A percentile compares a stretch with the other conserved stretches of the same genome.
Conservation (phyloP, 2,888 invertebrate genomes). For the Sesamia inferens region DNA sequence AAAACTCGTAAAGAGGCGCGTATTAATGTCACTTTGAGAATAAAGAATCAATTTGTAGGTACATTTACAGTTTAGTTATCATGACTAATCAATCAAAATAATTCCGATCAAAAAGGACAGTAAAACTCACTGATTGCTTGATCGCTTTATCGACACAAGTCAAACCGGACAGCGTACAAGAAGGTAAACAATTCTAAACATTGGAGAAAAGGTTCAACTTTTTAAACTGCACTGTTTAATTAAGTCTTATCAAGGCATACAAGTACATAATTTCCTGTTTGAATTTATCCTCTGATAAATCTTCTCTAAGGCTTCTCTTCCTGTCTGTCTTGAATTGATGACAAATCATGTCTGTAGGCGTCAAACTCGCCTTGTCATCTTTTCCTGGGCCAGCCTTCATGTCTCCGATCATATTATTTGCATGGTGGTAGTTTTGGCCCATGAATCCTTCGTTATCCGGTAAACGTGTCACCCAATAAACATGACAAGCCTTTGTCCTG, state of each 20-base stretch:
- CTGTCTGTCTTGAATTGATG: background rate
- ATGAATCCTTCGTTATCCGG: background rate
- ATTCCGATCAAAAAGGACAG: conserved; percentile 46
- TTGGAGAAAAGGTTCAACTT: conserved; percentile 16
- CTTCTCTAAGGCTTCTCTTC: background rate
- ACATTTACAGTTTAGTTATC: conserved; percentile 29
- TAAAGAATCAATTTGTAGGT: background rate
- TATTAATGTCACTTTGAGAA: background rate
- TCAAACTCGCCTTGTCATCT: background rate
- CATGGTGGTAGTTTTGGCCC: background rate
- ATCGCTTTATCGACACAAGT: conserved; percentile 26
- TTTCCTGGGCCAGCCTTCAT: background rate
- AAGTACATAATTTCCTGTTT: background rate
- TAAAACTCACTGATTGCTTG: conserved; percentile 16
- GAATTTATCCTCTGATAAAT: background rate
- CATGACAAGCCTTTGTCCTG: background rate
- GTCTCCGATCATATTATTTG: background rate
- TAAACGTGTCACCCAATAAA: background rate
- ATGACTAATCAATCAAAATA: conserved; percentile 43
- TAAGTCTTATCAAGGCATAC: background rate
- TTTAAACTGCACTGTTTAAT: background rate
- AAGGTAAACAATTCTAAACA: background rate
- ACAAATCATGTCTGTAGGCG: background rate
- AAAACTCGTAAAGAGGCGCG: no score
- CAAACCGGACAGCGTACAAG: conserved; percentile 9